Evolutionary conservation across 2,113 vertebrate genomes (phyloP).

Genomic region (Calidris pugnax): DNA sequence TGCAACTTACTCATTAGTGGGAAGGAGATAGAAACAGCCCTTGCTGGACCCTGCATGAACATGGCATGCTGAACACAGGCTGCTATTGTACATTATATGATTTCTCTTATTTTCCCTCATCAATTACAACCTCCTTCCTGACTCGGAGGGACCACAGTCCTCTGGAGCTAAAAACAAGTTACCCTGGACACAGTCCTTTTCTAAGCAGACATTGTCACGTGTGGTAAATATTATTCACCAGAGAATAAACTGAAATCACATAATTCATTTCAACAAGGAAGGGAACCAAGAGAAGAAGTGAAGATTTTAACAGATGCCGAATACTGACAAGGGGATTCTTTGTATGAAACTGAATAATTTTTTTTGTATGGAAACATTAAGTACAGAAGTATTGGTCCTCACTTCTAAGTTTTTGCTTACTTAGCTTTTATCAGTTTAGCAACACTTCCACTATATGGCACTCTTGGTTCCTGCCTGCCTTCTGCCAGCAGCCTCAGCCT

Average conservation of each 20-base stretch:
- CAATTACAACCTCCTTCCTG: slow-evolving; percentile 42
- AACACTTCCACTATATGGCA: not conserved
- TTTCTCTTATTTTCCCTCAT: slow-evolving; percentile 28
- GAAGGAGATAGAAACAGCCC: not conserved
- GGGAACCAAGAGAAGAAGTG: not conserved
- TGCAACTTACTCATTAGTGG: not conserved
- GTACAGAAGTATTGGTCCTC: not conserved
- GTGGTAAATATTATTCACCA: slow-evolving; percentile 33
- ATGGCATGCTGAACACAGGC: not conserved
- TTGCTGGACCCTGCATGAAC: not conserved
- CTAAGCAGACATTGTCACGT: slow-evolving; percentile 22
- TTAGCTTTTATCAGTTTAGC: not conserved
- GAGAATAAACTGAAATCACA: slow-evolving; percentile 22
- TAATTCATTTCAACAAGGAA: slow-evolving; percentile 35
- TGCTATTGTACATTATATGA: slow-evolving; percentile 14
- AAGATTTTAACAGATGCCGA: slow-evolving; percentile 39
- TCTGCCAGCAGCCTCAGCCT: not conserved
- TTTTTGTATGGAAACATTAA: not conserved
- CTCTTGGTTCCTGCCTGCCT: not conserved
- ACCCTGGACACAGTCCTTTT: not conserved
- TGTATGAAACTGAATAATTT: not conserved
- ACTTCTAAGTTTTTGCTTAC: not conserved
- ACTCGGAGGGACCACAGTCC: not conserved
- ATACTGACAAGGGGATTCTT: not conserved
- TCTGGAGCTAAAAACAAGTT: not conserved